Evolutionary conservation across 2,797 vertebrate species (phyloP).

Genomic region (Trachurus trachurus): DNA sequence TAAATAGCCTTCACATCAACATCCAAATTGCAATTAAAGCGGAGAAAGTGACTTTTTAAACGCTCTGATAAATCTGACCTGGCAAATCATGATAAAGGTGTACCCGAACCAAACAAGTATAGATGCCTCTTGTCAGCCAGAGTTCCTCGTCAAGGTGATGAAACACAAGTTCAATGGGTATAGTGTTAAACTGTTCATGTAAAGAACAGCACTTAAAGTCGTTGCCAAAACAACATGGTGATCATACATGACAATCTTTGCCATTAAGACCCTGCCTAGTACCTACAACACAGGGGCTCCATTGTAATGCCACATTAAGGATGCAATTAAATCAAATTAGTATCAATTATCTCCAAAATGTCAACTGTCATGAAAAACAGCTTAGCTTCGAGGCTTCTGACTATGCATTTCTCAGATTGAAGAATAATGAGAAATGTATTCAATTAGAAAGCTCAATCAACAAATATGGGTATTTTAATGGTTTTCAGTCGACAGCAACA

Average conservation of each 20-base stretch:
- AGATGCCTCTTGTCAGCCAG: background rate
- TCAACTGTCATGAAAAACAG: no score
- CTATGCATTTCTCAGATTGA: no score
- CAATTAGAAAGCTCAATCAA: background rate
- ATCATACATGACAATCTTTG: background rate
- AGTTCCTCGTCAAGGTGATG: background rate
- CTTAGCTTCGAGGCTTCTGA: no score
- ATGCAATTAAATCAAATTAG: background rate
- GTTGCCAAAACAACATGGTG: background rate
- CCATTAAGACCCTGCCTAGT: no score
- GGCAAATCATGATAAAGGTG: background rate
- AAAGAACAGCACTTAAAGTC: background rate
- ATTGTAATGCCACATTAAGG: background rate
- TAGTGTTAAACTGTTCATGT: background rate
- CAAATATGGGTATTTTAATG: background rate
- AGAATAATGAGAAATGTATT: background rate
- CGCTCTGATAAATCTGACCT: constrained; percentile 1
- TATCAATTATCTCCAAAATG: no score
- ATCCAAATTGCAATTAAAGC: background rate
- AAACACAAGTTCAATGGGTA: background rate
- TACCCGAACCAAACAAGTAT: background rate
- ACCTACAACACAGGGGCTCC: no score
- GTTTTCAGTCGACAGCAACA: background rate
- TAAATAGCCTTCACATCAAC: background rate
- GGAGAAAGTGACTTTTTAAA: background rate